Evolutionary conservation across 2,797 vertebrate species (phyloP), one percentile per base, ranked within the genome.

Genomic region (Brachymystax lenok): DNA sequence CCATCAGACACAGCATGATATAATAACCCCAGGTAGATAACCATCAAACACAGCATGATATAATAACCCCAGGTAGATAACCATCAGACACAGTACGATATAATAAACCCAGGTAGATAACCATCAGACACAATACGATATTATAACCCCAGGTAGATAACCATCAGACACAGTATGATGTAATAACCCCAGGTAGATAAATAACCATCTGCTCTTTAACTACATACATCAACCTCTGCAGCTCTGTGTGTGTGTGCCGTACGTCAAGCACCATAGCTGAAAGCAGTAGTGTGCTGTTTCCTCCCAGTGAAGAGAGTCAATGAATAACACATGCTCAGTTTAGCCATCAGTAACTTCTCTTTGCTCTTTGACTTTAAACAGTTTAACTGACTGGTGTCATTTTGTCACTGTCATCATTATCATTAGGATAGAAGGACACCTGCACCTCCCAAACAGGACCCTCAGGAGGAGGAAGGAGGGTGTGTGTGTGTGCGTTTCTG

Each of bases 351-450:
- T 46, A 35, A 76, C 28, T 68, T 68, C 54, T 54, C 61, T 40
- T 19, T 63, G 28, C 21, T 56, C 51, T 67, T 51, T 27, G 30
- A 67, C 51, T 72, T 51, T 13, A 30, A 63, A 54, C 17, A 64
- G 56, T 72, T 19, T 5, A 17, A 56, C 16, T 4, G 51, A 50
- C 75, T 71, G 66, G 67, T 83, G 72, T 81, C 80, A 40, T 71
- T 82, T 80, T 69, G 73, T 83, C 76, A 82, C 84, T 69, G 82
- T 77, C 75, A 51, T 84, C 75, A 64, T 75, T 80, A 64, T 76
- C 80, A 27, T 5, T 74, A 71, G 77, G 67, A 51, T 77, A 75
- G 27, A 3, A 59, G 71, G 80, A 74, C 81, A 77, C 35, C 72
- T 76, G 85, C 69, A 80, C 71, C 71, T 67, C 70, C 79, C 75